phyloP scores from a whole-genome alignment of 1,140 invertebrate species.

The Procambarus virginalis region DNA sequence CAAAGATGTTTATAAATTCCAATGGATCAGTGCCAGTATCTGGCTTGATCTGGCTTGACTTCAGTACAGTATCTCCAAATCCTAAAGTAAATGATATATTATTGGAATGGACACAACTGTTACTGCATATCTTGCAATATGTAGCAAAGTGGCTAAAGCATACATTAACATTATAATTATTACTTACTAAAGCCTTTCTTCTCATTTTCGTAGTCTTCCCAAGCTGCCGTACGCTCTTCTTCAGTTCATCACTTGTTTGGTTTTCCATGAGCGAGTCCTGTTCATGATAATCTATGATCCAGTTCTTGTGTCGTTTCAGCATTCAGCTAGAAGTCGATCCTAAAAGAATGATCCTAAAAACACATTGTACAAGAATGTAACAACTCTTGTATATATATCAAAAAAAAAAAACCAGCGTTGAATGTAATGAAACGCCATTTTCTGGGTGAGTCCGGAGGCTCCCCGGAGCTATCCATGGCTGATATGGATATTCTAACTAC shows the following conservation, averaged over 20 bases:
- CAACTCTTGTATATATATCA: too few relatives aligned
- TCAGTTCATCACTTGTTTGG: slow-evolving; percentile 93
- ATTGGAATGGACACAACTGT: not conserved
- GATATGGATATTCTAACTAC: too few relatives aligned
- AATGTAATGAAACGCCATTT: too few relatives aligned
- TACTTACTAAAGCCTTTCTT: slow-evolving; percentile 72
- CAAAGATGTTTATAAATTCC: too few relatives aligned
- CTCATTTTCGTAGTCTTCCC: slow-evolving; percentile 94
- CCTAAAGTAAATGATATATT: not conserved
- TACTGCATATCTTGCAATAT: not conserved
- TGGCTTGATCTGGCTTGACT: too few relatives aligned
- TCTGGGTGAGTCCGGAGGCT: too few relatives aligned
- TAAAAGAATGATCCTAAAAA: too few relatives aligned
- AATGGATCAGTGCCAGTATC: too few relatives aligned
- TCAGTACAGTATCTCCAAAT: too few relatives aligned
- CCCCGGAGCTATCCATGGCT: too few relatives aligned
- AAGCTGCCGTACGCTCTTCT: slow-evolving; percentile 93
- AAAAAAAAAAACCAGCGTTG: too few relatives aligned
- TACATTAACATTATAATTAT: not conserved
- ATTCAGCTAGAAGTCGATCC: slow-evolving; percentile 77
- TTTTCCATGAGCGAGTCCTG: slow-evolving; percentile 96
- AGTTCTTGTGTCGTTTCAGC: slow-evolving; percentile 78
- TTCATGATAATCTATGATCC: slow-evolving; percentile 89
- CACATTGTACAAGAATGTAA: too few relatives aligned
- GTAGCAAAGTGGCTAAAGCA: not conserved